Percentiles rank a stretch among this genome's conserved stretches.
Conservation (phyloP, 1,140 invertebrate genomes). For the Lucilia sericata region DNA sequence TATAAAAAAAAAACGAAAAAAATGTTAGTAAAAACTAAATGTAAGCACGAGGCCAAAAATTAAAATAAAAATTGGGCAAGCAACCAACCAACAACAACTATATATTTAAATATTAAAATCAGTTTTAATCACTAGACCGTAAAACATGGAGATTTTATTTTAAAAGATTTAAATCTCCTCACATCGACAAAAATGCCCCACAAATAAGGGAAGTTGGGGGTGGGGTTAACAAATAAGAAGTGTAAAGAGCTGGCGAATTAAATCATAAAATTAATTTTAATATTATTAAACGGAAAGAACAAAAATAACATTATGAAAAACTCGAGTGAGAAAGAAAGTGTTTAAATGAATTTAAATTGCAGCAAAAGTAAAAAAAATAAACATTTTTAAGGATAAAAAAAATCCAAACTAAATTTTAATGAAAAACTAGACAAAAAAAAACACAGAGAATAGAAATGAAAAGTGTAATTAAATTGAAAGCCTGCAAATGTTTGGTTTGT, state of each 20-base stretch:
- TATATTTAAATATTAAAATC: constrained; percentile 15
- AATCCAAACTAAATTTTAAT: too few relatives aligned
- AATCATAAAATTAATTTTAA: constrained; percentile 22
- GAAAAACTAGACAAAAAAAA: not conserved
- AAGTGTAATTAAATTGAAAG: constrained; percentile 17
- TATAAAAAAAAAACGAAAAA: not conserved
- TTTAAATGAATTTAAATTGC: constrained; percentile 1
- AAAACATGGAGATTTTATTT: not conserved
- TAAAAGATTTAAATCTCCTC: not conserved
- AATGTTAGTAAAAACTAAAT: not conserved
- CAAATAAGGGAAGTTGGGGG: not conserved
- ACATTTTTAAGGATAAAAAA: not conserved
- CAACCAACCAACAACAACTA: not conserved
- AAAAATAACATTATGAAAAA: not conserved
- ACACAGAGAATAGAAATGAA: not conserved
- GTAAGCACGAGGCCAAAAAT: not conserved
- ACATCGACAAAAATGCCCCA: not conserved
- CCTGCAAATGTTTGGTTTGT: constrained; percentile 9
- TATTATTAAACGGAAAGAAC: not conserved
- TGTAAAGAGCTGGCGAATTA: constrained; percentile 2
- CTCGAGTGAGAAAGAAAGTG: not conserved
- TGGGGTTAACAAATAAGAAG: not conserved
- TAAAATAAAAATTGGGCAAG: not conserved
- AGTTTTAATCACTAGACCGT: constrained; percentile 19
- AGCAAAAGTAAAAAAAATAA: not conserved